These are phyloP conservation scores for Coreius guichenoti DNA, from an alignment of 2,797 vertebrate genomes.

Conservation along the genomic window DNA sequence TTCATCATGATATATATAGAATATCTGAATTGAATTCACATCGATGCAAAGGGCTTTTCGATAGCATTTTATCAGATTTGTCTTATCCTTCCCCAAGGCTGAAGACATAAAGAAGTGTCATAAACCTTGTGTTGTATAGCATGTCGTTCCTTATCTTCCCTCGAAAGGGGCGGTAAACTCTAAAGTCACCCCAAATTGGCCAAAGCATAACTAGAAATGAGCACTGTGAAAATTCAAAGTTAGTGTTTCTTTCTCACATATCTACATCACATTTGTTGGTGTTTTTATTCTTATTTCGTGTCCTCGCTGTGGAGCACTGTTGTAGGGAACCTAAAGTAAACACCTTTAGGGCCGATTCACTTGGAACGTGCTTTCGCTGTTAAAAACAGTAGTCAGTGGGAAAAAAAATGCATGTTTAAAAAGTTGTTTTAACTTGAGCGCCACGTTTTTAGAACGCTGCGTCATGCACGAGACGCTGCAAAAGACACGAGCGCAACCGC, in stretches of 20 bases:
- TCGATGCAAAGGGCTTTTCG: slow-evolving; percentile 59
- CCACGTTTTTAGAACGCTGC: background rate
- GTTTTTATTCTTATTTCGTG: background rate
- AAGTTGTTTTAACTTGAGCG: background rate
- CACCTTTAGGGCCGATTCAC: background rate
- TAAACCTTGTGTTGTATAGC: slow-evolving; percentile 1
- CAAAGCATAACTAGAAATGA: slow-evolving; percentile 52
- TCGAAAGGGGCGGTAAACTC: background rate
- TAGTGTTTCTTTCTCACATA: background rate
- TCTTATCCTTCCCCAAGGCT: slow-evolving; percentile 39
- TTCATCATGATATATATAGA: slow-evolving; percentile 14
- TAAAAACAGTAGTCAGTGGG: background rate
- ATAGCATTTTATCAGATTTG: slow-evolving; percentile 43
- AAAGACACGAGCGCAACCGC: background rate
- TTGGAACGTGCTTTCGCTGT: background rate
- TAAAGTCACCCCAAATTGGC: slow-evolving; percentile 47
- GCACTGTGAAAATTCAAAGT: slow-evolving; percentile 47
- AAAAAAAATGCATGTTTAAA: background rate
- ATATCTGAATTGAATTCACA: slow-evolving; percentile 37
- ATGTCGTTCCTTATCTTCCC: slow-evolving; percentile 33
- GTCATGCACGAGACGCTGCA: background rate
- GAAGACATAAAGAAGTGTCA: slow-evolving; percentile 31
- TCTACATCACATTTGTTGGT: background rate
- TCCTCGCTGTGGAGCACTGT: slow-evolving; percentile 21
- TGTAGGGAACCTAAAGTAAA: slow-evolving; percentile 17